Base-by-base conservation (phyloP, 1,140 invertebrate species). In the Cecropterus lyciades region DNA sequence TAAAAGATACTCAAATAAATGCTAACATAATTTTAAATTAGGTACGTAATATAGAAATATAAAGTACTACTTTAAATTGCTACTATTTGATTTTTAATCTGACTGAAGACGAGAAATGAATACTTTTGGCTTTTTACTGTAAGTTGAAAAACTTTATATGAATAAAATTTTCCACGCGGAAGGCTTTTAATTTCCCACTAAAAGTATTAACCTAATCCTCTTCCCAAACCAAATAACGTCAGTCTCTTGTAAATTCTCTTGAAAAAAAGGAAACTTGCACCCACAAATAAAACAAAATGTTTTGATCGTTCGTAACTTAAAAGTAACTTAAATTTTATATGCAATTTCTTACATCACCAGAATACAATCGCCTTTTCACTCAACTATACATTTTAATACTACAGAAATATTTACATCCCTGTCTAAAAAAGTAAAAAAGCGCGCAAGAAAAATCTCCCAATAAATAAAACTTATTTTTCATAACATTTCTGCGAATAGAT, bases 101-200 rank as follows among this genome's bases (percentile, higher is more conserved):
- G 33, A 37, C 9, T 10, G 33, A n/a, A 10, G 33, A 37, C 33
- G 33, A 11, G 33, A 37, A 37, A 37, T 30, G 49, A 51, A 51
- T 51, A 51, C 14, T 37, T 30, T 30, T 30, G 14, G n/a, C 49
- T 9, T 51, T 30, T 30, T 6, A 30, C 10, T 51, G 49, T 15
- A 10, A 51, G 33, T 13, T n/a, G 11, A 51, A 51, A 51, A 20
- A 30, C 13, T 30, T 51, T 15, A 24, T 11, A 30, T 51, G 49
- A 51, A 51, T 51, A 51, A 13, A 14, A 30, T 51, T 51, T 51
- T 51, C 49, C 27, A 51, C 24, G 49, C 27, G 24, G 27, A 51
- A 30, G 30, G 24, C 17, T 51, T 51, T 51, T 30, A 30, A 51
- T 51, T 51, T 51, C 24, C 49, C 27, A 24, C 24, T 51, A 30